phyloP scores from a whole-genome alignment of 2,113 vertebrate species.

The Paedocypris sp. region DNA sequence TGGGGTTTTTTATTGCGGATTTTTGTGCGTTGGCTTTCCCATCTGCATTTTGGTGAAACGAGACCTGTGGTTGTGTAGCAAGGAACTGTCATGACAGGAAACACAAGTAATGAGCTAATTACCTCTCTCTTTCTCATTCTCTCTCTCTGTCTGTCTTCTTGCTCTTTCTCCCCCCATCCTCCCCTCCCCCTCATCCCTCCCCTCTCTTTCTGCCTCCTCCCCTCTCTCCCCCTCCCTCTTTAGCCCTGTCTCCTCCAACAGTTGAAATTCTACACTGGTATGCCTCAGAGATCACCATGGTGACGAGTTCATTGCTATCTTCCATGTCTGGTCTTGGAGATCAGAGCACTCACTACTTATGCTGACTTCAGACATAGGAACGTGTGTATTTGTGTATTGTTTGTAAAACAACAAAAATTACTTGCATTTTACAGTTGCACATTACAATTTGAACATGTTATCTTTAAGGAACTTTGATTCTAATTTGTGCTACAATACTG shows the following conservation, averaged over 20 bases:
- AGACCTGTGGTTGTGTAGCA: conserved; percentile 19
- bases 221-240: conserved; percentile 34
- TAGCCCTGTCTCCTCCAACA: conserved; percentile 33
- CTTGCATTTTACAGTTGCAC: too few relatives aligned
- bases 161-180: not conserved
- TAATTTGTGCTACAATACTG: too few relatives aligned
- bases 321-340: conserved; percentile 31
- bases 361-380: not conserved
- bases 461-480: too few relatives aligned
- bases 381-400: too few relatives aligned
- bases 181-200: not conserved
- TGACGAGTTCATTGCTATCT: conserved; percentile 41
- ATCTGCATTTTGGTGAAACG: conserved; percentile 9
- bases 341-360: conserved; percentile 23
- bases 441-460: too few relatives aligned
- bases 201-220: conserved; percentile 12
- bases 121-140: conserved; percentile 5
- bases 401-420: too few relatives aligned
- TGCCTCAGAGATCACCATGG: conserved; percentile 47
- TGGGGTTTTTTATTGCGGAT: not conserved
- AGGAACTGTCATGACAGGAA: conserved; percentile 30
- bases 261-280: conserved; percentile 46
- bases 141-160: conserved; percentile 4
- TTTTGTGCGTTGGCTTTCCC: not conserved
- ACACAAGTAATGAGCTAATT: conserved; percentile 36